These are phyloP conservation scores for Taurulus bubalis DNA, from an alignment of 2,113 vertebrate species.

Conservation along the genomic window DNA sequence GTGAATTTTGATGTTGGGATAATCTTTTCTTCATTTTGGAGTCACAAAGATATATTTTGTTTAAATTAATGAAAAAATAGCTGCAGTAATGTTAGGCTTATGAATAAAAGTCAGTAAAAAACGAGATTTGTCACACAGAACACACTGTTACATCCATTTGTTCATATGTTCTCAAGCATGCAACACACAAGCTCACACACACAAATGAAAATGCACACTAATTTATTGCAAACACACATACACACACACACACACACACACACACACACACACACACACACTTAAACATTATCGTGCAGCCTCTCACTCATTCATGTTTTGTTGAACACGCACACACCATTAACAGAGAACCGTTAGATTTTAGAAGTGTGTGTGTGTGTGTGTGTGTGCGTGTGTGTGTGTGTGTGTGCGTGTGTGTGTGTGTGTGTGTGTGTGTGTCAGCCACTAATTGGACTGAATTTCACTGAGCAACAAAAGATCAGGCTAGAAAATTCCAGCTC, in stretches of 20 bases:
- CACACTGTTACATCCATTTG: background rate
- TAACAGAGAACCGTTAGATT: background rate
- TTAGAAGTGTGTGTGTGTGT: constrained; percentile 2
- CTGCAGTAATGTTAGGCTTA: background rate
- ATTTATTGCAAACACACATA: background rate
- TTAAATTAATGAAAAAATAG: background rate
- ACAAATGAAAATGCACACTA: background rate
- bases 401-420: constrained; percentile 37
- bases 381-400: constrained; percentile 30
- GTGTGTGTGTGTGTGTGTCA: constrained; percentile 36
- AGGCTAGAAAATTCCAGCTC: constrained; percentile 83
- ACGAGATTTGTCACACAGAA: background rate
- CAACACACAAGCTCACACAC: background rate
- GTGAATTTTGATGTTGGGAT: too few relatives aligned
- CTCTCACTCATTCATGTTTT: background rate
- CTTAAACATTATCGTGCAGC: background rate
- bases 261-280: background rate
- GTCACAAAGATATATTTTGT: background rate
- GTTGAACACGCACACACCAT: background rate
- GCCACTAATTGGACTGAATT: constrained; percentile 84
- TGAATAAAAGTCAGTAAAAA: too few relatives aligned
- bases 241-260: background rate
- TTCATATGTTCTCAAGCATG: background rate
- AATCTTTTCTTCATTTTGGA: too few relatives aligned
- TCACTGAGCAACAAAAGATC: constrained; percentile 81